Evolutionary conservation across 2,797 vertebrate genomes (phyloP).

Genomic region (Mergus octosetaceus): DNA sequence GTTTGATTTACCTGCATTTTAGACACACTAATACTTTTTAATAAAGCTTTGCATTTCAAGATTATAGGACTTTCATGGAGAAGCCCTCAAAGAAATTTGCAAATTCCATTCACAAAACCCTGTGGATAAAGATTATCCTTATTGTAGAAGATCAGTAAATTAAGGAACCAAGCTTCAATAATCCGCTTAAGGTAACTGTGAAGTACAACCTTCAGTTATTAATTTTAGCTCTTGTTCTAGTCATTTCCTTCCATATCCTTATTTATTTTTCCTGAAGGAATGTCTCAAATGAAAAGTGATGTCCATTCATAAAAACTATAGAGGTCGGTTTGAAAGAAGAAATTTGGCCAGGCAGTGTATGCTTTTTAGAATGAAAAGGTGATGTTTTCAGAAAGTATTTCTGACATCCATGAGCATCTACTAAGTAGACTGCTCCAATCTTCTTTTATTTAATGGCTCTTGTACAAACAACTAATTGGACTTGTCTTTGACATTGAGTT

Average conservation of each 20-base stretch:
- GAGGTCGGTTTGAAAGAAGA: neutral
- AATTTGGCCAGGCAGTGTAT: neutral
- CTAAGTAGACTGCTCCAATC: neutral
- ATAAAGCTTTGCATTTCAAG: constrained; percentile 31
- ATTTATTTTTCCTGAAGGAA: neutral
- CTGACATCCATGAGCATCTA: neutral
- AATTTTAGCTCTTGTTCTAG: constrained; percentile 16
- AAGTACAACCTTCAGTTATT: neutral
- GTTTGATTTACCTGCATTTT: constrained; percentile 36
- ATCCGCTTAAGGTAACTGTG: constrained; percentile 26
- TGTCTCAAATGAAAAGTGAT: neutral
- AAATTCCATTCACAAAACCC: constrained; percentile 62
- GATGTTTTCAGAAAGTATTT: neutral
- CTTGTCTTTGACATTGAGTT: neutral
- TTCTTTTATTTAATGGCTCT: neutral
- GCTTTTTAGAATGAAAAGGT: neutral
- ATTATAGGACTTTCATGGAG: constrained; percentile 29
- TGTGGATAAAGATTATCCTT: constrained; percentile 48
- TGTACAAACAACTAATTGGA: neutral
- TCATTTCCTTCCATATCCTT: constrained; percentile 1
- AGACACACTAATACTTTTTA: constrained; percentile 14
- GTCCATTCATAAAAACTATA: neutral
- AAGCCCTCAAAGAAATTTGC: constrained; percentile 13
- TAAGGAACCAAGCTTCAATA: constrained; percentile 43
- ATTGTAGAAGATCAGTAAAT: constrained; percentile 39